Base-by-base conservation (phyloP, 2,888 invertebrate species). In the Amaurobius ferox region DNA sequence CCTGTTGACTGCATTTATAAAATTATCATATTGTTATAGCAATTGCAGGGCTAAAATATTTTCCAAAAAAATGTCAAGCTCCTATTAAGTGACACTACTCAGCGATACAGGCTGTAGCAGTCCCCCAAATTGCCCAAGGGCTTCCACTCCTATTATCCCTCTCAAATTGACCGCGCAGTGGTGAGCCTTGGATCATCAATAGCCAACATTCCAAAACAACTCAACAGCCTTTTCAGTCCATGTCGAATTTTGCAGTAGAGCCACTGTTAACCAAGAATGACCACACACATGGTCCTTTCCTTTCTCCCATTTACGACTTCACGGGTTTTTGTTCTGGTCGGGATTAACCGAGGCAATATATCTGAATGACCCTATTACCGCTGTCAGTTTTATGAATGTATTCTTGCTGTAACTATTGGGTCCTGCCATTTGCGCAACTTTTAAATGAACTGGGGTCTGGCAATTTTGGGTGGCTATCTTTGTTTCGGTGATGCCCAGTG, bases 231-330 rank as follows among this genome's bases (percentile, higher is more conserved):
- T 3, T 35, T 35, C 35, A 35, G n/a, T 9, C 35, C 35, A 35
- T 35, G 35, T 35, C 35, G 9, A 9, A n/a, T 19, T 19, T 48
- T 48, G 48, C 23, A 26, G 61, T 3, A 26, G 30, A 19, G 11
- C 28, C 40, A 26, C 40, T 23, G 68, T 68, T 68, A 40, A 39
- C 68, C 26, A 40, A 29, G 23, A 35, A 68, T 68, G 68, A 68
- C 68, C 68, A 68, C 68, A 68, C 68, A 13, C 68, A 40, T 23
- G 35, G 32, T 40, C 26, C 30, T 40, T 40, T n/a, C 40, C 40
- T 68, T 40, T 68, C 11, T n/a, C 68, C 40, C 35, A 19, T 66
- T 68, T 68, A 40, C 35, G 68, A 35, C 68, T 32, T 68, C 68
- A 68, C 68, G 68, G 23, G 7, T 19, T 55, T 44, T 55, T 55